phyloP scores from a whole-genome alignment of 2,797 vertebrate species.

The Catamblyrhynchus diadema region DNA sequence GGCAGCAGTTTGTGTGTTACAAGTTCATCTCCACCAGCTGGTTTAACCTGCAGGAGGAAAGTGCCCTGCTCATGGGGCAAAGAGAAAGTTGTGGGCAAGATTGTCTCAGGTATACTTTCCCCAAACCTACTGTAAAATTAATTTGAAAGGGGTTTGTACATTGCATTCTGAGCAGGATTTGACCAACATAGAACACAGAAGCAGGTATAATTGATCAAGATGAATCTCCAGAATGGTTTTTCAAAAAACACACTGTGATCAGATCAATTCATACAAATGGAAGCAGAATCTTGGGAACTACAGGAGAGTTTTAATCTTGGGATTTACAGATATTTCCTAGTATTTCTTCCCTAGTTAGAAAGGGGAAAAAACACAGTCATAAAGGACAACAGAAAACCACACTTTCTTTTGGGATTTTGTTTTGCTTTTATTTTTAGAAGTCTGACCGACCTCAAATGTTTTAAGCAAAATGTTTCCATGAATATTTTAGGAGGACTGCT shows the following conservation, averaged over 20 bases:
- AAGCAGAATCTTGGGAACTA: background rate
- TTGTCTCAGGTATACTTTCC: background rate
- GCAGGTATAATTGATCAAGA: background rate
- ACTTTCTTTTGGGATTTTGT: background rate
- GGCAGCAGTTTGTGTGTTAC: background rate
- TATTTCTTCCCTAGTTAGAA: background rate
- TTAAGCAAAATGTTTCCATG: background rate
- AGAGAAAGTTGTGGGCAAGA: background rate
- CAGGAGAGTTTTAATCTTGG: background rate
- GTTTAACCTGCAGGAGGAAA: background rate
- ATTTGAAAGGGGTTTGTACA: background rate
- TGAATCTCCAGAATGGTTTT: background rate
- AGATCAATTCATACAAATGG: background rate
- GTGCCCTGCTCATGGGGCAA: fast-evolving
- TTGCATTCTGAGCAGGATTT: background rate
- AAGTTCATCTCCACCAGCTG: background rate
- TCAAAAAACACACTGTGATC: background rate
- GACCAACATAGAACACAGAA: background rate
- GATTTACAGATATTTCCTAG: background rate
- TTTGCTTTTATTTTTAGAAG: conserved; percentile 21
- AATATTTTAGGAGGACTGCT: background rate
- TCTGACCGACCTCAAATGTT: background rate
- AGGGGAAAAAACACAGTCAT: background rate
- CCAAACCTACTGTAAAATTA: background rate
- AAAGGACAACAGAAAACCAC: background rate